Evolutionary conservation across 2,888 invertebrate genomes (phyloP).

Genomic region (Rhyacophila evoluta): DNA sequence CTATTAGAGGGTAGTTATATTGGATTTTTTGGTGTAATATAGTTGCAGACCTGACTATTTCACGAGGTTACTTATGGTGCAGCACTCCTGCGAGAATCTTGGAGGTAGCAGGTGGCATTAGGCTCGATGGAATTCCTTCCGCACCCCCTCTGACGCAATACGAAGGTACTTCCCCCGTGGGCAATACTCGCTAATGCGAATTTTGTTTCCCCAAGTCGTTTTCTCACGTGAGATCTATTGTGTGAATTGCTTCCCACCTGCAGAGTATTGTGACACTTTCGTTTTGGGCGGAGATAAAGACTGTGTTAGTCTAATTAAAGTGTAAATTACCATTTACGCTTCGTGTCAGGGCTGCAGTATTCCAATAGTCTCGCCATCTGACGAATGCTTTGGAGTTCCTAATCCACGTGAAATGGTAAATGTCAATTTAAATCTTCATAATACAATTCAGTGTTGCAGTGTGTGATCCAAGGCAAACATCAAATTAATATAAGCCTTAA

Average conservation of each 20-base stretch:
- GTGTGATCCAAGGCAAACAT: too few relatives aligned
- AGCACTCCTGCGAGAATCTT: not conserved
- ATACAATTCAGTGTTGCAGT: too few relatives aligned
- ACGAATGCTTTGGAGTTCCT: too few relatives aligned
- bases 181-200: slow-evolving; percentile 6
- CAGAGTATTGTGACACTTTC: not conserved
- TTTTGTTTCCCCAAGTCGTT: not conserved
- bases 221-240: slow-evolving; percentile 18
- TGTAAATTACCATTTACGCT: too few relatives aligned
- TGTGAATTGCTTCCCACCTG: not conserved
- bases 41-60: slow-evolving; percentile 5
- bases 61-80: slow-evolving; percentile 1
- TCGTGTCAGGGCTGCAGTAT: too few relatives aligned
- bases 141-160: not conserved
- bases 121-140: slow-evolving; percentile 13
- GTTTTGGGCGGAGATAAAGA: not conserved
- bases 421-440: too few relatives aligned
- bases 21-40: too few relatives aligned
- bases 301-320: too few relatives aligned
- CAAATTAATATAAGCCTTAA: too few relatives aligned
- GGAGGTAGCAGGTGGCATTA: slow-evolving; percentile 1
- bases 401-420: too few relatives aligned
- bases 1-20: too few relatives aligned
- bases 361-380: too few relatives aligned
- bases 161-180: slow-evolving; percentile 14